phyloP scores from a whole-genome alignment of 2,888 invertebrate genomes.

The Mylabris sibirica region DNA sequence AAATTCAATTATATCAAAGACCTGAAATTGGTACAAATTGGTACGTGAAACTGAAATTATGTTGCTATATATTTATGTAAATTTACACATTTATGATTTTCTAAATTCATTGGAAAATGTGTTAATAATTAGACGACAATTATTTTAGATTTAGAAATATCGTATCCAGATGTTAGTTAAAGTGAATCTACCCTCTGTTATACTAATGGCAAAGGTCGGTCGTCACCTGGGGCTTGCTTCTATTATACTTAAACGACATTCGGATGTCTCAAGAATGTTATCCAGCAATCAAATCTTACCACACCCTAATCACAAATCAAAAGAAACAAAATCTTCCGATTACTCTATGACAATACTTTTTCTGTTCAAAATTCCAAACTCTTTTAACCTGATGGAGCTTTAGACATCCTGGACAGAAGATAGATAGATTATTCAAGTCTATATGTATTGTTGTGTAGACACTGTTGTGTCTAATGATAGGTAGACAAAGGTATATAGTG shows the following conservation, averaged over 20 bases:
- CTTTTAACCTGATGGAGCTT: no score
- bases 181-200: constrained; percentile 22
- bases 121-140: constrained; percentile 8
- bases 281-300: constrained; percentile 16
- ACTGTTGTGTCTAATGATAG: constrained; percentile 6
- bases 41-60: no score
- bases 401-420: background rate
- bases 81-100: background rate
- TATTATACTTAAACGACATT: constrained; percentile 12
- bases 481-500: constrained; percentile 11
- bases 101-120: background rate
- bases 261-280: constrained; percentile 18
- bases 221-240: constrained; percentile 29
- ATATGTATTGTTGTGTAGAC: background rate
- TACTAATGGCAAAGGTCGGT: constrained; percentile 38
- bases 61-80: no score
- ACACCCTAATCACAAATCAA: constrained; percentile 28
- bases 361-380: background rate
- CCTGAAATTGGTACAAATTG: no score
- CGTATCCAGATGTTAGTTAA: background rate
- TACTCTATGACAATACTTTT: background rate
- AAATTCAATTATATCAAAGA: no score
- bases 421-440: constrained; percentile 1
- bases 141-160: background rate
- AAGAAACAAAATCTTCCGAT: background rate